Base-by-base conservation (phyloP, 1,140 invertebrate genomes). In the Drosophila virilis region DNA sequence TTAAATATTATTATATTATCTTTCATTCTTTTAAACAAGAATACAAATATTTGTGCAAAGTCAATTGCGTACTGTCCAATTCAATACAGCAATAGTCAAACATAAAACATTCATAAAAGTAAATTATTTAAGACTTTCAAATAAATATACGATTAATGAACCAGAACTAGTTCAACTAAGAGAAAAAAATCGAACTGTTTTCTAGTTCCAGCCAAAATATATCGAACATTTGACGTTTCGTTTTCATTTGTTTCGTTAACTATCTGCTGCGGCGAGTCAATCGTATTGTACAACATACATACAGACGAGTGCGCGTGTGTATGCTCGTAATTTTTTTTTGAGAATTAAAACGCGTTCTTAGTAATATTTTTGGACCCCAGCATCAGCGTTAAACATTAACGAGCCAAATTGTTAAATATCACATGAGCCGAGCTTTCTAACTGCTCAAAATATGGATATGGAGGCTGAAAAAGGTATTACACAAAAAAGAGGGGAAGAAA, bases 381-480 rank as follows among this genome's bases (percentile, higher is more conserved):
- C 32, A 38, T 6, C n/a, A 37, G 32, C 15, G 43, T 45, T 32
- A 13, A 28, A 43, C 2, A 59, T 7, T 22, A 37, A 45, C 7
- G 6, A 52, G 38, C 8, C n/a, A 15, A 40, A 35, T 42, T 54
- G 15, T 35, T 37, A n/a, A 37, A 8, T n/a, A 50, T 35, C 57
- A 38, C 43, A 46, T 60, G 35, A 17, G 28, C 35, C 35, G 12
- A 48, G 8, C 22, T 52, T 10, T 15, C 1, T 45, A 68, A 28
- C 17, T 32, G 22, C 38, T n/a, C 15, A 13, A 48, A 54, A 60
- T 35, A 73, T 74, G 57, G 57, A 74, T 37, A 58, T 61, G n/a
- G 50, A 46, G 50, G 40, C 65, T 35, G 57, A 61, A 43, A 69
- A 69, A 62, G 71, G 71, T 74, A 74, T 61, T 57, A 37, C 13